Evolutionary conservation across 2,113 vertebrate genomes (phyloP), one percentile per base, ranked within the genome.

Genomic region (Capreolus pygargus): DNA sequence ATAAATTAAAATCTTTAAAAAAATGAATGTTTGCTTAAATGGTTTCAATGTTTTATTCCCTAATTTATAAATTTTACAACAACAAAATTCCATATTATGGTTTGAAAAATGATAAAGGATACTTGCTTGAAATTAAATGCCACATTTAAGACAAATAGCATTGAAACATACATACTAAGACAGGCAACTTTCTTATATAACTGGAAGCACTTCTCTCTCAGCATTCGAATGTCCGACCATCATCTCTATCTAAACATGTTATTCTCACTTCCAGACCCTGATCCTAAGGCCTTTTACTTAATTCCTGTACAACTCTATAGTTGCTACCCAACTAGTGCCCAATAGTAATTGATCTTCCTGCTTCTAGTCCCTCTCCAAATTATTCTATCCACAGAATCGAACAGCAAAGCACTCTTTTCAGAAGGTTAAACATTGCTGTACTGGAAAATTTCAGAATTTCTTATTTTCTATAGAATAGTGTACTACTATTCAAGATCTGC

Each of bases 51-150:
- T 43, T 54, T 36, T 96, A 84, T 67, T 47, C 43, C 43, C 79
- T 93, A 87, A 57, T 47, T 90, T 83, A 83, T n/a, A 86, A 52
- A 78, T 45, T 86, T 92, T 47, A 84, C 11, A 94, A 74, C 17
- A 94, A 55, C 33, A 94, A 86, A 97, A 86, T 82, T 89, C 89
- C 89, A 86, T 25, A 58, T 86, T 78, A 82, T 90, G 81, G 23
- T 79, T 60, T 92, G 39, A 97, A 97, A 57, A n/a, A 93, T 94
- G 50, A 78, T 86, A 94, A 90, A 94, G 82, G 60, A 95, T 39
- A 50, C 11, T 36, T 58, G 13, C 33, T 94, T 74, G 60, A 50
- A 15, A 39, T 67, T 86, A 92, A 95, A 82, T 33, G 39, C 17
- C 33, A 21, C 14, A 81, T 81, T 81, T 87, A 70, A 57, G 39